phyloP scores from a whole-genome alignment of 1,140 invertebrate genomes.

The Pemphigus obesinymphae region DNA sequence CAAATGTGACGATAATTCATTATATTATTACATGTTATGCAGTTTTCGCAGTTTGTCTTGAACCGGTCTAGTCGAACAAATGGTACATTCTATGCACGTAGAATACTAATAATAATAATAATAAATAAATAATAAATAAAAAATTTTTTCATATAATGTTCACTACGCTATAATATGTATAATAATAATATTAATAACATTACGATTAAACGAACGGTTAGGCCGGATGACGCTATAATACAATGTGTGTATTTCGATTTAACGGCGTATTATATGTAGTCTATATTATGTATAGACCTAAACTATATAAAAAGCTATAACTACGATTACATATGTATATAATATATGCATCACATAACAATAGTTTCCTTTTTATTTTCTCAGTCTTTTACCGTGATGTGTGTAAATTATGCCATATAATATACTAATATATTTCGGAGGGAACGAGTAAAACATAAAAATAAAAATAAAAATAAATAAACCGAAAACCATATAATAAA shows the following conservation, averaged over 20 bases:
- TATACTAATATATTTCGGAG: background rate
- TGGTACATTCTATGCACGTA: background rate
- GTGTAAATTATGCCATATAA: background rate
- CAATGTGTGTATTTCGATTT: background rate
- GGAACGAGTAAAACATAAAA: background rate
- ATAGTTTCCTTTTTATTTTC: background rate
- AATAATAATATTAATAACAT: too few relatives aligned
- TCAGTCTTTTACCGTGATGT: background rate
- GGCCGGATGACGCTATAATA: background rate
- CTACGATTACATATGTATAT: background rate
- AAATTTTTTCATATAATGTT: background rate
- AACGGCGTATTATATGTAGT: too few relatives aligned
- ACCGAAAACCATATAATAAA: background rate
- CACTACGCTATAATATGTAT: background rate
- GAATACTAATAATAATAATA: too few relatives aligned
- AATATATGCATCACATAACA: background rate
- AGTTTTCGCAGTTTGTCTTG: background rate
- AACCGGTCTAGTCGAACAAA: background rate
- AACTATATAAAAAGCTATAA: constrained; percentile 1
- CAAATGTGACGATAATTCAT: too few relatives aligned
- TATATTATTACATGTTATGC: too few relatives aligned
- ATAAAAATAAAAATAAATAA: constrained; percentile 1
- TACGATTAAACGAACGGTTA: background rate
- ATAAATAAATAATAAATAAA: too few relatives aligned
- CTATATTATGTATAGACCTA: background rate